Percentiles rank a stretch among this genome's conserved stretches.
Conservation (phyloP, 30 jellyfish, hydroid and myxozoan species). For the Clytia hemisphaerica region DNA sequence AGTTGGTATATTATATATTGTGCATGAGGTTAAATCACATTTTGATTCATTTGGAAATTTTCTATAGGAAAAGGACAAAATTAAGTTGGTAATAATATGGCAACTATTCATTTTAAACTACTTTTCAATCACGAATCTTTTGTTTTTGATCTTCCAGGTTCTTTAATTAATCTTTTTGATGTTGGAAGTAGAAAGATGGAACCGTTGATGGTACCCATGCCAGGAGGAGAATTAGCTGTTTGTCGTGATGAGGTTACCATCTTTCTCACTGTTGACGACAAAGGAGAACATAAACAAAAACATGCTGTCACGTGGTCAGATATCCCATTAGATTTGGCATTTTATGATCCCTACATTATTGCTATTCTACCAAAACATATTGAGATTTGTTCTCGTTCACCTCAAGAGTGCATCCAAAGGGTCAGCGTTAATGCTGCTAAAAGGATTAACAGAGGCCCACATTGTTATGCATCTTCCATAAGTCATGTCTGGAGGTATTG, state of each 20-base stretch:
- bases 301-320: conserved; percentile 97
- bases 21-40: no score
- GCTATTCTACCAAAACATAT: conserved; percentile 67
- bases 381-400: conserved; percentile 79
- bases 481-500: conserved; percentile 63
- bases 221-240: conserved; percentile 71
- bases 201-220: conserved; percentile 56
- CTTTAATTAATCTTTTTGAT: conserved; percentile 54
- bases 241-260: conserved; percentile 85
- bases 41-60: no score
- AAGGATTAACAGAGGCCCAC: conserved; percentile 34
- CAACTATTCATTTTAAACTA: no score
- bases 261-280: conserved; percentile 42
- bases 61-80: no score
- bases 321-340: conserved; percentile 50
- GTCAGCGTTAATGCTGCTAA: conserved; percentile 43
- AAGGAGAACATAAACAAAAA: conserved; percentile 45
- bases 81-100: no score
- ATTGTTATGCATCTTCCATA: conserved; percentile 51
- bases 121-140: no score
- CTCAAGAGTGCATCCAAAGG: conserved; percentile 67
- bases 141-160: conserved; percentile 29
- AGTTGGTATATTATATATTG: no score
- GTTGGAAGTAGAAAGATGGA: conserved; percentile 69
- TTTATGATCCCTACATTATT: conserved; percentile 56